phyloP scores from a whole-genome alignment of 2,113 vertebrate species.

The Cyprinodon variegatus region DNA sequence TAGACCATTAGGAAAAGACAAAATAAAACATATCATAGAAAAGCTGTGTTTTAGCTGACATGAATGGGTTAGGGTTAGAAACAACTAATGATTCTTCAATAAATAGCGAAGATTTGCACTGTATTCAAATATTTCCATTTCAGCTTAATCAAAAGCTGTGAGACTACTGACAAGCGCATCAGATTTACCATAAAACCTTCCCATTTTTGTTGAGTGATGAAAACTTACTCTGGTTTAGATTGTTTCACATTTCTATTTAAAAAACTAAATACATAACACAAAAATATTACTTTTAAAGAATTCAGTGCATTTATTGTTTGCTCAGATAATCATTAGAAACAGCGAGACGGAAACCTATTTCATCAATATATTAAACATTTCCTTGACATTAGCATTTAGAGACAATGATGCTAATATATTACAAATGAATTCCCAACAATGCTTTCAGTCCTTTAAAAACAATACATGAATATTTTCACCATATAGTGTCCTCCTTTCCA shows the following conservation, averaged over 20 bases:
- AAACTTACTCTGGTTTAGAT: slow-evolving; percentile 5
- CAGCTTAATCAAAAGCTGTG: slow-evolving; percentile 24
- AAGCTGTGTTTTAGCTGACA: too few species aligned
- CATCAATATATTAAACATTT: slow-evolving; percentile 68
- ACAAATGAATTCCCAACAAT: slow-evolving; percentile 28
- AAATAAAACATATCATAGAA: too few species aligned
- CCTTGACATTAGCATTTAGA: slow-evolving; percentile 22
- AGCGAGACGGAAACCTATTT: slow-evolving; percentile 56
- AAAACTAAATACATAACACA: neutral
- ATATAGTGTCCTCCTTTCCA: slow-evolving; percentile 32
- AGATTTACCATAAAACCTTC: slow-evolving; percentile 55
- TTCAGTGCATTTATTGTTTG: slow-evolving; percentile 75
- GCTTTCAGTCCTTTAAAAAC: slow-evolving; percentile 51
- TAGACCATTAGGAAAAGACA: too few species aligned
- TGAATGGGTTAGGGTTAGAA: too few species aligned
- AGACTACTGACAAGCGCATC: slow-evolving; percentile 30
- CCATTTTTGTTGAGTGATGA: slow-evolving; percentile 20
- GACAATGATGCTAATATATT: slow-evolving; percentile 54
- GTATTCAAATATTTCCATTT: slow-evolving; percentile 9
- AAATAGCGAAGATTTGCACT: neutral
- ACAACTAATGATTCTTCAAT: too few species aligned
- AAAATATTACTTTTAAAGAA: slow-evolving; percentile 33
- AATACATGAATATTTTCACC: slow-evolving; percentile 12
- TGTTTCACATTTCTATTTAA: neutral
- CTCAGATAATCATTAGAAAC: slow-evolving; percentile 66